Evolutionary conservation across 2,888 invertebrate species (phyloP).

Genomic region (Polietes domitor): DNA sequence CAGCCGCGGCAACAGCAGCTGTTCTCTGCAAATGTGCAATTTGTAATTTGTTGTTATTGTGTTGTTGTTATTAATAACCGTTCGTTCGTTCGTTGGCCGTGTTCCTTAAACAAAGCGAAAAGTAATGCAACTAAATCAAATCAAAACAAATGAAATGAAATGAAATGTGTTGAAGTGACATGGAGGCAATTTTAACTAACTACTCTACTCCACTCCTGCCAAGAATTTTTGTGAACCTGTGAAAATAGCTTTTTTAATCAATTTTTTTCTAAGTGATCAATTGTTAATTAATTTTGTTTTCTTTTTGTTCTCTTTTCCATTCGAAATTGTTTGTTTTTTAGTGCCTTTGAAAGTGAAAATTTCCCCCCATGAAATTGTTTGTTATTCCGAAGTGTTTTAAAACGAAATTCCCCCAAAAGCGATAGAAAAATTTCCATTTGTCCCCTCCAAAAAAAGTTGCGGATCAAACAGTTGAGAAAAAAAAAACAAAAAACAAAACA

Average conservation of each 20-base stretch:
- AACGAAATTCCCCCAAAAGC: background rate
- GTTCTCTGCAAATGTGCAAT: background rate
- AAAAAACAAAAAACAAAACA: background rate
- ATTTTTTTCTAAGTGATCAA: background rate
- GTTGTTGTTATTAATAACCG: background rate
- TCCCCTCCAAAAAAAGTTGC: background rate
- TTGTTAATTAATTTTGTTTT: background rate
- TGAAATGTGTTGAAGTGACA: too few species aligned
- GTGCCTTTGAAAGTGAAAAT: constrained; percentile 7
- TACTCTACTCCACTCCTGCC: too few species aligned
- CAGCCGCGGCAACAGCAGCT: background rate
- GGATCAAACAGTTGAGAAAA: background rate
- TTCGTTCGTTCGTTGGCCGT: background rate
- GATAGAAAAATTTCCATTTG: background rate
- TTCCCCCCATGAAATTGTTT: background rate
- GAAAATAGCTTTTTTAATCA: too few species aligned
- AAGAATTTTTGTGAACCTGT: too few species aligned
- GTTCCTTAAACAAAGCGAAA: background rate
- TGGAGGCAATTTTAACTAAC: too few species aligned
- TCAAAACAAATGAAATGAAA: background rate
- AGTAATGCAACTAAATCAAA: background rate
- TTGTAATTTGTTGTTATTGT: background rate
- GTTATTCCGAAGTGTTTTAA: background rate
- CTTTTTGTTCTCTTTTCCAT: background rate
- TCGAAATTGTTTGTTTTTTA: background rate